Evolutionary conservation across 2,797 vertebrate genomes (phyloP).

Genomic region (Anniella stebbinsi): DNA sequence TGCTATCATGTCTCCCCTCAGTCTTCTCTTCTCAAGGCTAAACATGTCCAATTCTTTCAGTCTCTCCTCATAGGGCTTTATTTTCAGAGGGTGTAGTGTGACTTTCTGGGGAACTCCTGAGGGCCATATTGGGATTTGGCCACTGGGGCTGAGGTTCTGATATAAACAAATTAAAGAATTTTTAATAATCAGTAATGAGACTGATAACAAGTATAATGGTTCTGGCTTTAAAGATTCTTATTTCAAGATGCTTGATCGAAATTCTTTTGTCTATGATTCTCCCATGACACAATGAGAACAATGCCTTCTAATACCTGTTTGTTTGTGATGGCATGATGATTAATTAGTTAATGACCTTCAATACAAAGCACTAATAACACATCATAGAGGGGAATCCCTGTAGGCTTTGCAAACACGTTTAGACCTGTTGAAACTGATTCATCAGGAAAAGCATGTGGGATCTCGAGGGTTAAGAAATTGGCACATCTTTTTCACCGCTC

Average conservation of each 20-base stretch:
- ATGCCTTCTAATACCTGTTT: not conserved
- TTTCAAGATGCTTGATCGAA: not conserved
- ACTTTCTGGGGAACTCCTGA: no score
- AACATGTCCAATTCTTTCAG: no score
- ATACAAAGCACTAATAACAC: not conserved
- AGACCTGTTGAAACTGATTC: slow-evolving; percentile 33
- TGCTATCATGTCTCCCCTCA: no score
- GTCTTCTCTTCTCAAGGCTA: no score
- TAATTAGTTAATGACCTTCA: slow-evolving; percentile 18
- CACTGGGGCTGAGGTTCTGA: not conserved
- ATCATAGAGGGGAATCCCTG: not conserved
- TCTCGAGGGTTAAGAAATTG: slow-evolving; percentile 49
- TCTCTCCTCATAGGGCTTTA: no score
- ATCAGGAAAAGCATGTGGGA: not conserved
- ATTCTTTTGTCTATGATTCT: slow-evolving; percentile 7
- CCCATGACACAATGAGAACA: not conserved
- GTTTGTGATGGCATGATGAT: not conserved
- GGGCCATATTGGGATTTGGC: no score
- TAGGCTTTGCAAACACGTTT: slow-evolving; percentile 19
- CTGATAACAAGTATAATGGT: not conserved
- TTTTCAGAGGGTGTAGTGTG: no score
- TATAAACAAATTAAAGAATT: not conserved
- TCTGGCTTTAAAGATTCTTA: not conserved
- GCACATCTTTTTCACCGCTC: slow-evolving; percentile 38
- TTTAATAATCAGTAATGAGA: not conserved